Evolutionary conservation across 2,113 vertebrate species (phyloP), one percentile per base, ranked within the genome.

Genomic region (Lipophrys pholis): DNA sequence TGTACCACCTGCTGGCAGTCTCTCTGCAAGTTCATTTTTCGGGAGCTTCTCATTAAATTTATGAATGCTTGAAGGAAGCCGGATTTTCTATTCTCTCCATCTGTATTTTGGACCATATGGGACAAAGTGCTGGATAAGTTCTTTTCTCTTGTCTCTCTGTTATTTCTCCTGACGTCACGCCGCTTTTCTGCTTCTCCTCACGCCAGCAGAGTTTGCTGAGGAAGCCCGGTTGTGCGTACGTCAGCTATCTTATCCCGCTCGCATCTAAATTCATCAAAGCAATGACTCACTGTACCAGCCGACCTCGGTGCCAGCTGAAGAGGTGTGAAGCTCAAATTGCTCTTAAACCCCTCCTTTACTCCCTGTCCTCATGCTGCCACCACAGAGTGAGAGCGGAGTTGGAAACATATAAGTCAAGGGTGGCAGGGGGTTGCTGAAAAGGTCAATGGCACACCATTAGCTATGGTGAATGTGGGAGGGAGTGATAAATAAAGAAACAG

Each of bases 31-130:
- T 78, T 72, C 49, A 67, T 81, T 72, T 51, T 68, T 52, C 6
- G 39, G 16, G 60, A 71, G 57, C 43, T 58, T 65, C 80, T 90
- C 78, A 87, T 89, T 87, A 89, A 83, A 83, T 86, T 53, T 58
- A 69, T 21, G 62, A 87, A 78, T 56, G 64, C 78, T 84, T 72
- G 62, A 71, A 81, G 77, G 69, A 54, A 83, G 78, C 68, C n/a
- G 0, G 55, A 62, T 80, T 77, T 76, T 76, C 69, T 64, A 39
- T 85, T 81, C 73, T 80, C 56, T 64, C 70, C 70, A 16, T 80
- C 79, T 84, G 83, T 76, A 78, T 52, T 85, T 73, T 60, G 21
- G 42, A 74, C 65, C 59, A 39, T 73, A 69, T 65, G 60, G 66
- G 54, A 81, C 5, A 51, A 73, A 42, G 40, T 65, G 48, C 69